Evolutionary conservation across 1,140 invertebrate genomes (phyloP).

Genomic region (Drosophila chauvacae): DNA sequence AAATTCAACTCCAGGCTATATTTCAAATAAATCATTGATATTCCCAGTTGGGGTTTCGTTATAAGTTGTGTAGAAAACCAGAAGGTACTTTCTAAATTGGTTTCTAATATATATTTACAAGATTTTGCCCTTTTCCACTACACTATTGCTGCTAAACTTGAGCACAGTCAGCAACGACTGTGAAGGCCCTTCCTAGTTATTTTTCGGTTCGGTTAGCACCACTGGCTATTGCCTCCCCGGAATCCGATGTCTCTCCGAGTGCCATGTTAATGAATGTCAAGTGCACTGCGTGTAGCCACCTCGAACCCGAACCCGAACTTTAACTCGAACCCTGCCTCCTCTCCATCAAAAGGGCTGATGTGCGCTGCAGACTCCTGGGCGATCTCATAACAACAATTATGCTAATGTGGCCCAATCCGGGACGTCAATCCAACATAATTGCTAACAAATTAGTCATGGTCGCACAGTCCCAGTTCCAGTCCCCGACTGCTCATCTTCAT

Average conservation of each 20-base stretch:
- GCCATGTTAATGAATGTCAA: slow-evolving; percentile 53
- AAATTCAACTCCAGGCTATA: not conserved
- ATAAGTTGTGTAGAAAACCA: not conserved
- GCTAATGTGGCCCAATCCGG: slow-evolving; percentile 73
- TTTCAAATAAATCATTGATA: not conserved
- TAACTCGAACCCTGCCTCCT: not conserved
- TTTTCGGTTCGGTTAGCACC: slow-evolving; percentile 15
- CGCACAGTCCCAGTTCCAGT: slow-evolving; percentile 30
- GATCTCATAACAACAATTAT: slow-evolving; percentile 77
- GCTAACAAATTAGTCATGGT: slow-evolving; percentile 80
- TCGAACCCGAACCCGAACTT: not conserved
- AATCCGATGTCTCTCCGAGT: slow-evolving; percentile 26
- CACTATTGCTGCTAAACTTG: not conserved
- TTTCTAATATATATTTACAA: not conserved
- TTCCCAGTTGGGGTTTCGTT: not conserved
- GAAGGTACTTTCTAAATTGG: not conserved
- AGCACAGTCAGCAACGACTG: not conserved
- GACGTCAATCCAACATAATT: slow-evolving; percentile 77
- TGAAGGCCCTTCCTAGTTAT: slow-evolving; percentile 15
- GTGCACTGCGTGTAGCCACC: slow-evolving; percentile 32
- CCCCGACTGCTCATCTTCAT: slow-evolving; percentile 12
- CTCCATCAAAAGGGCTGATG: slow-evolving; percentile 13
- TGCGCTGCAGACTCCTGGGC: slow-evolving; percentile 48
- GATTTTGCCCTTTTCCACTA: not conserved
- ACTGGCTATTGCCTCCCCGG: not conserved